Evolutionary conservation across 2,797 vertebrate genomes (phyloP), one percentile per base, ranked within the genome.

Genomic region (Chaunax sp.): DNA sequence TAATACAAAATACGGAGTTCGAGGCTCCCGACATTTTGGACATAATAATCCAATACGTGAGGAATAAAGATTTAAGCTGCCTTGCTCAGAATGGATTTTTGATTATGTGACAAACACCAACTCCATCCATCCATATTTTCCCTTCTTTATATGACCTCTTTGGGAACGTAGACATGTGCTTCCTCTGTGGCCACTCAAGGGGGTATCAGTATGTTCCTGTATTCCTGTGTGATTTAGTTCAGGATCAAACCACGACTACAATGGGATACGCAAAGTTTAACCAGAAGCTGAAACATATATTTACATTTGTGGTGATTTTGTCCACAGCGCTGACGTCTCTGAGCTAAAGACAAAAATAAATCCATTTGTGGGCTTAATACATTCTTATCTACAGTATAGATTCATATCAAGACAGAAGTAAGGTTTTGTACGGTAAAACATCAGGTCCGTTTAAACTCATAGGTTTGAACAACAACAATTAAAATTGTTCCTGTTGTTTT

Each of bases 401-500:
- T 75, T 69, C 23, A 54, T 45, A 62, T 69, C 43, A 44, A 37
- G 54, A 49, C 35, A 45, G 43, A 22, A 15, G 51, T 35, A 7
- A 37, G 40, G 64, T 22, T 56, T 15, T 43, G 35, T 18, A 57
- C 47, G 23, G 40, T 47, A 28, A 25, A 45, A 35, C 50, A 54
- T 46, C 23, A 43, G 37, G 46, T 58, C 45, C 18, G n/a, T 45
- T 81, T 46, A 40, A 26, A 60, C 55, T 46, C 23, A 80, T 37
- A 72, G 70, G 65, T 75, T 75, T 81, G 64, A 20, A 33, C 47
- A 49, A 64, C 64, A 30, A 40, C 63, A 77, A 77, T 69, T 33
- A 33, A 26, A 79, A 85, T 58, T 28, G 84, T 83, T 87, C 81
- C 84, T 85, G 88, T 89, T 93, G 80, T 90, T 92, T 82, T 87